Conservation (phyloP, 2,888 invertebrate genomes). For the Andrena trimmerana region DNA sequence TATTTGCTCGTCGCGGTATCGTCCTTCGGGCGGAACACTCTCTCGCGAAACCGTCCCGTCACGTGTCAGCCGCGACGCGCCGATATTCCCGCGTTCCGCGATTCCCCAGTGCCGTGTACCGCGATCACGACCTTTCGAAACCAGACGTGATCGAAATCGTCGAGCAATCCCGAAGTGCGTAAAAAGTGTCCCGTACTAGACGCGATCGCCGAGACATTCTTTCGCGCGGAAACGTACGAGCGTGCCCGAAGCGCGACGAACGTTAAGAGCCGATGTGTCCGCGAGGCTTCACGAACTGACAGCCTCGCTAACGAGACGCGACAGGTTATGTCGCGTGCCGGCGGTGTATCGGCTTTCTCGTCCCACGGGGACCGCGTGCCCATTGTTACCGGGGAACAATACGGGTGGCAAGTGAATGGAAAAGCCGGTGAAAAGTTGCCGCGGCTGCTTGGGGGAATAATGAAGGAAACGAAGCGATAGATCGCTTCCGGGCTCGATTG, state of each 20-base stretch:
- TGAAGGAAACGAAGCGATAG: background rate
- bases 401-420: background rate
- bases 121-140: background rate
- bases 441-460: background rate
- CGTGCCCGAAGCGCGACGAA: too few relatives aligned
- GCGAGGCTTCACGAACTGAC: background rate
- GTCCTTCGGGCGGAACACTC: conserved; percentile 15
- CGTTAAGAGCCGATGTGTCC: background rate
- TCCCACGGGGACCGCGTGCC: background rate
- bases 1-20: conserved; percentile 75
- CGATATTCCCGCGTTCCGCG: background rate
- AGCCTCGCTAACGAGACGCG: background rate
- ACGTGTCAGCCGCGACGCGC: conserved; percentile 15
- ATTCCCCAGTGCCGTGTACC: background rate
- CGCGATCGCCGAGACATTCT: background rate
- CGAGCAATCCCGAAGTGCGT: background rate
- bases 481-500: background rate
- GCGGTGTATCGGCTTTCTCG: background rate
- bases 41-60: background rate
- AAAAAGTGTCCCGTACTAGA: background rate
- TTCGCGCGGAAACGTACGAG: background rate
- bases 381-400: background rate
- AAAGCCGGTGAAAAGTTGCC: background rate
- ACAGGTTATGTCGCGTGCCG: background rate
- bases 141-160: conserved; percentile 9